Evolutionary conservation across 2,888 invertebrate genomes (phyloP).

Genomic region (Nowickia ferox): DNA sequence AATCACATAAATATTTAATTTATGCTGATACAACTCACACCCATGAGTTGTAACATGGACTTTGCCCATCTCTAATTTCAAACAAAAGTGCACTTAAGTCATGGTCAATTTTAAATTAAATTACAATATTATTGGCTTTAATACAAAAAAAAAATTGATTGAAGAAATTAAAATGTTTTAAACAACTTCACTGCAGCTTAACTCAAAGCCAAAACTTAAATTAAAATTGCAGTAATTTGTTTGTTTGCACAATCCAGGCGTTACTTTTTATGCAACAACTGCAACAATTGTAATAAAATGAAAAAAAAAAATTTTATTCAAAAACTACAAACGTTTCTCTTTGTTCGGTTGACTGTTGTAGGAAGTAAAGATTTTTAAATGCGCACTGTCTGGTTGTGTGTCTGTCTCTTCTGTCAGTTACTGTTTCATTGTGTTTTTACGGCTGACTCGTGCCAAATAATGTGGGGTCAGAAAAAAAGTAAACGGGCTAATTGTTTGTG

Average conservation of each 20-base stretch:
- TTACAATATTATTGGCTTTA: conserved; percentile 32
- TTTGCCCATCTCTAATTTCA: not conserved
- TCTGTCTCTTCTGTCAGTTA: conserved; percentile 12
- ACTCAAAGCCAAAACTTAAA: conserved; percentile 38
- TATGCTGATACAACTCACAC: too few species aligned
- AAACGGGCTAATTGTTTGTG: not conserved
- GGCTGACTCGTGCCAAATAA: conserved; percentile 30
- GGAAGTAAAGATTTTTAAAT: conserved; percentile 40
- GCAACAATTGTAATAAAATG: not conserved
- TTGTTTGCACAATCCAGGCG: conserved; percentile 14
- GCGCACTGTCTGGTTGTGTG: not conserved
- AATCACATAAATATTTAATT: too few species aligned
- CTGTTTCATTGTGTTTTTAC: conserved; percentile 48
- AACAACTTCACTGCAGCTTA: conserved; percentile 14
- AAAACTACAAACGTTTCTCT: not conserved
- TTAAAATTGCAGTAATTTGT: conserved; percentile 55
- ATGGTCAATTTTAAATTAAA: conserved; percentile 54
- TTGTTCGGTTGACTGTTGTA: conserved; percentile 14
- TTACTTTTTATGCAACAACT: conserved; percentile 10
- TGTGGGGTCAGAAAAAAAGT: conserved; percentile 32
- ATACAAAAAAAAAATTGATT: not conserved
- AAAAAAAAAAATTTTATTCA: conserved; percentile 27
- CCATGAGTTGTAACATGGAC: too few species aligned
- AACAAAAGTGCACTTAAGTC: conserved; percentile 65
- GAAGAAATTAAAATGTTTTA: conserved; percentile 5